phyloP scores from a whole-genome alignment of 2,113 vertebrate species.

The Nerophis ophidion region DNA sequence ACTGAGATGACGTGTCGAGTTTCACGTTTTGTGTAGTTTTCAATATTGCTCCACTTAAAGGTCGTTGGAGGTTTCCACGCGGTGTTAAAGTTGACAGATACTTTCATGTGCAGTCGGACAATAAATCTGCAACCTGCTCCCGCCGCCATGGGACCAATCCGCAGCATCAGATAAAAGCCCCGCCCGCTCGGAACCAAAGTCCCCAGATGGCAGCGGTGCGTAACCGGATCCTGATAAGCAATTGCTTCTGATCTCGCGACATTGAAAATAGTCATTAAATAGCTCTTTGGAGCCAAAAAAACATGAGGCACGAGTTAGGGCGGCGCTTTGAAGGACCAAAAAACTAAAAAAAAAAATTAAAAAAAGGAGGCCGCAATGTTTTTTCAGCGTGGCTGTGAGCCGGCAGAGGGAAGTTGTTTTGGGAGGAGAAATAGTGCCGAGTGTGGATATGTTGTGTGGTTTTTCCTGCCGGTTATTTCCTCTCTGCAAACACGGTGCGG shows the following conservation, averaged over 20 bases:
- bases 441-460: not conserved
- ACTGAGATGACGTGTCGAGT: too few species aligned
- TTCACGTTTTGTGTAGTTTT: not conserved
- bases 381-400: conserved; percentile 16
- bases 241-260: conserved; percentile 34
- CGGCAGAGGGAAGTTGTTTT: conserved; percentile 28
- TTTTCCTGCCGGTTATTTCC: conserved; percentile 3
- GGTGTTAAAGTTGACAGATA: not conserved
- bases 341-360: conserved; percentile 23
- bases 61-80: not conserved
- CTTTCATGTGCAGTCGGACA: conserved; percentile 4
- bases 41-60: not conserved
- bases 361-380: conserved; percentile 28
- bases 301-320: conserved; percentile 20
- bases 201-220: conserved; percentile 22
- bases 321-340: conserved; percentile 7
- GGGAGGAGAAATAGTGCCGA: not conserved
- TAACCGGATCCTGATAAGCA: conserved; percentile 38
- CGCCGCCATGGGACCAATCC: conserved; percentile 35
- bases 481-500: conserved; percentile 11
- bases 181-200: conserved; percentile 28
- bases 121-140: conserved; percentile 14
- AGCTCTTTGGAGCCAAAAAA: conserved; percentile 13
- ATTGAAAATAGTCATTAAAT: conserved; percentile 32
- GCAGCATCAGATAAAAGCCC: conserved; percentile 42